Base-by-base conservation (phyloP, 2,113 vertebrate genomes). In the Kryptolebias marmoratus region DNA sequence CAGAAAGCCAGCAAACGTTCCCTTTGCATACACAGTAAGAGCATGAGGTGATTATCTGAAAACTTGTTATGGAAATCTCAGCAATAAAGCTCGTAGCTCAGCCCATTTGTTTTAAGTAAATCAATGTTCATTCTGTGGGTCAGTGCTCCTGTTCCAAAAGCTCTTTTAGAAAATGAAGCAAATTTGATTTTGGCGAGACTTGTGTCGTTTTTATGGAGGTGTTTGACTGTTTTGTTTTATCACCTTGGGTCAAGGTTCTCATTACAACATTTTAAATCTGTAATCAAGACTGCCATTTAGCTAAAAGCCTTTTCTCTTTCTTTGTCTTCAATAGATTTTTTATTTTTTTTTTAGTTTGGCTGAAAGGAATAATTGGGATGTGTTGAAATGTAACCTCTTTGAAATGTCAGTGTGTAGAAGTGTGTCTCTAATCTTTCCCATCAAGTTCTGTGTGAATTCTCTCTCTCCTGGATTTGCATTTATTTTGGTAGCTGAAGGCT, bases 231-330 rank as follows among this genome's bases (percentile, higher is more conserved):
- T 83, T 81, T 31, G 75, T 54, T 12, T 69, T 49, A 39, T 64
- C 15, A 0, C 54, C 49, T 70, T 39, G 30, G 64, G 75, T 80
- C 52, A 79, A 72, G 79, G 64, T 79, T 85, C 49, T 62, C 60
- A 76, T 78, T 75, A 30, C n/a, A 63, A n/a, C 68, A 32, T 80
- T 85, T 85, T 61, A 68, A 82, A 68, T 36, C 64, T 70, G 55
- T 56, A 58, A 75, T 70, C 71, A 74, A 79, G 69, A 57, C 59
- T 62, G 50, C 31, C 55, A 65, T 67, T 75, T 58, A 11, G 52
- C 64, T 80, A 72, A 83, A 63, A 58, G 60, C 42, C 28, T 52
- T 53, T 47, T 55, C 64, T 44, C 55, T 72, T 77, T 50, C 48
- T 58, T 44, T 1, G 30, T 52, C 55, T 58, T 71, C 55, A 16